Evolutionary conservation across 2,888 invertebrate genomes (phyloP).

Genomic region (Meteorus colon): DNA sequence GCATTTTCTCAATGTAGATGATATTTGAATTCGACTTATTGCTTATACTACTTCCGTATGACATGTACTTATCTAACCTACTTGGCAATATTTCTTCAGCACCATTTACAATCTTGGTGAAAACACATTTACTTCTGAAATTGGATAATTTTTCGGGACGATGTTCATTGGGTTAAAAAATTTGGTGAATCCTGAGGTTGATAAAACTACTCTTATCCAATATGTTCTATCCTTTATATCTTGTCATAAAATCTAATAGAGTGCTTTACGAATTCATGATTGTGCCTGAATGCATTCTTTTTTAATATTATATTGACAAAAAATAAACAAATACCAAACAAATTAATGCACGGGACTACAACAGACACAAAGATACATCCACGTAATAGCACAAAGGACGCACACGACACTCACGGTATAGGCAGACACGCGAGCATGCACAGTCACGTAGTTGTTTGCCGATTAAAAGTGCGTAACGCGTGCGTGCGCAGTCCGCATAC

Average conservation of each 20-base stretch:
- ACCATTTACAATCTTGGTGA: not conserved
- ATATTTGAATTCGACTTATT: conserved; percentile 65
- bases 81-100: conserved; percentile 14
- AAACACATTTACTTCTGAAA: not conserved
- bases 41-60: conserved; percentile 52
- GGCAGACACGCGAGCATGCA: conserved; percentile 43
- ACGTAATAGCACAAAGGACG: not conserved
- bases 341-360: not conserved
- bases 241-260: not conserved
- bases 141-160: too few relatives aligned
- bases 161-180: too few relatives aligned
- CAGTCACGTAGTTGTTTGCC: conserved; percentile 55
- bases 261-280: not conserved
- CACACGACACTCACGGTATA: conserved; percentile 24
- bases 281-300: not conserved
- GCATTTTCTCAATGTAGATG: conserved; percentile 63
- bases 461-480: conserved; percentile 63
- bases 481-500: conserved; percentile 54
- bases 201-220: too few relatives aligned
- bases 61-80: conserved; percentile 50
- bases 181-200: too few relatives aligned
- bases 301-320: not conserved
- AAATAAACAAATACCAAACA: not conserved
- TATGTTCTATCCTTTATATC: too few relatives aligned
- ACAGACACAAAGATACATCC: not conserved